Evolutionary conservation across 2,888 invertebrate species (phyloP), one percentile per base, ranked within the genome.

Genomic region (Baronia brevicornis): DNA sequence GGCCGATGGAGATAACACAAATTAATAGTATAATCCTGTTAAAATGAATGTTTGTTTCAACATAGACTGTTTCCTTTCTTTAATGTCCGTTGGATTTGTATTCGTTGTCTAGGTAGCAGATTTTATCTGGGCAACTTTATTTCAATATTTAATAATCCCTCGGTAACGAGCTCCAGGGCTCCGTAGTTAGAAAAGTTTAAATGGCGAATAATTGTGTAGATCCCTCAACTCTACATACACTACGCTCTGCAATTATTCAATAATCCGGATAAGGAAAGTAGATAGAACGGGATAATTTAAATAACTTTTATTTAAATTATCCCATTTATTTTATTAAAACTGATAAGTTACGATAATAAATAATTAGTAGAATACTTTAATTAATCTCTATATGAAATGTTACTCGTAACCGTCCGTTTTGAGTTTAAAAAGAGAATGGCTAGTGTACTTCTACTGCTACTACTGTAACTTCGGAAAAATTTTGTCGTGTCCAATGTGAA

Each of bases 91-190:
- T 64, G 46, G 53, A 51, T 54, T 49, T 51, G 50, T 66, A n/a
- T 31, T 12, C 36, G 69, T 70, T 54, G 75, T 71, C 75, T 74
- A 75, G 75, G 71, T 69, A 52, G 61, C 64, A 52, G 67, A 64
- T 72, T 74, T 73, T 62, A 74, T 74, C 73, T 62, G 68, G 51
- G 63, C 56, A 66, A 67, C 66, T 62, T 67, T 70, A 77, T 66
- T 78, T 75, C 77, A 80, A 80, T 82, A 79, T 84, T 84, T 78
- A 79, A 80, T 84, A 84, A 84, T 84, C 84, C 84, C 52, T 39
- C 59, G 53, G 66, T 84, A 84, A 84, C 84, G 77, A 84, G 80
- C 62, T 70, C 53, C 53, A 48, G 58, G 48, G 43, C 54, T 51
- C 50, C 41, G 53, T 49, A 52, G 65, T 68, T 60, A 66, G 71